Conservation (phyloP, 2,113 vertebrate species). For the Silurus asotus region DNA sequence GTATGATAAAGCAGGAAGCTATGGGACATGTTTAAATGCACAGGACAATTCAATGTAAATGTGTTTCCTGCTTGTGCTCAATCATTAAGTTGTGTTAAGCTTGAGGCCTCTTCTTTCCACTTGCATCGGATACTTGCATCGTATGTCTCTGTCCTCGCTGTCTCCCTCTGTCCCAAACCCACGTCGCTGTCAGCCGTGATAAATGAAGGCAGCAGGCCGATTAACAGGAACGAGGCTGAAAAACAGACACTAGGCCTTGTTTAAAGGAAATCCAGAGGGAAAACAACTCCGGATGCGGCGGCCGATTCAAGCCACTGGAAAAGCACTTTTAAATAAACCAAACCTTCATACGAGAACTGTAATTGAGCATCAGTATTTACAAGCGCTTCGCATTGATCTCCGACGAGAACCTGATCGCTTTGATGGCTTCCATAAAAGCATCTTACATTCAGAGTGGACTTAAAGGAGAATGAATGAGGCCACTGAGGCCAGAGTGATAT, state of each 20-base stretch:
- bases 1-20: not conserved
- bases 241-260: slow-evolving; percentile 33
- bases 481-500: not conserved
- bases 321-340: slow-evolving; percentile 22
- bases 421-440: slow-evolving; percentile 1
- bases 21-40: not conserved
- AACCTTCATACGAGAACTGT: slow-evolving; percentile 27
- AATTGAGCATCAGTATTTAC: slow-evolving; percentile 11
- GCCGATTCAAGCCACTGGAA: slow-evolving; percentile 3
- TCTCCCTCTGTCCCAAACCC: slow-evolving; percentile 19
- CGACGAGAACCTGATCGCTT: not conserved
- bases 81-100: slow-evolving; percentile 1
- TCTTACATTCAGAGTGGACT: not conserved
- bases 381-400: slow-evolving; percentile 16
- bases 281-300: not conserved
- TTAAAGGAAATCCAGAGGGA: slow-evolving; percentile 15
- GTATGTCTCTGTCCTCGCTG: slow-evolving; percentile 16
- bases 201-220: slow-evolving; percentile 46
- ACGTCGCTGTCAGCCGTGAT: slow-evolving; percentile 41
- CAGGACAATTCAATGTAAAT: not conserved
- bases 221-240: slow-evolving; percentile 36
- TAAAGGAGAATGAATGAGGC: not conserved
- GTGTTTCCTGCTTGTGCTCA: not conserved
- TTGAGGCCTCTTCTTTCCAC: not conserved
- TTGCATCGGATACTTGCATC: not conserved